Percentiles rank a stretch among this genome's conserved stretches.
phyloP scores from a whole-genome alignment of 2,113 vertebrate species.

The Labeo rohita region DNA sequence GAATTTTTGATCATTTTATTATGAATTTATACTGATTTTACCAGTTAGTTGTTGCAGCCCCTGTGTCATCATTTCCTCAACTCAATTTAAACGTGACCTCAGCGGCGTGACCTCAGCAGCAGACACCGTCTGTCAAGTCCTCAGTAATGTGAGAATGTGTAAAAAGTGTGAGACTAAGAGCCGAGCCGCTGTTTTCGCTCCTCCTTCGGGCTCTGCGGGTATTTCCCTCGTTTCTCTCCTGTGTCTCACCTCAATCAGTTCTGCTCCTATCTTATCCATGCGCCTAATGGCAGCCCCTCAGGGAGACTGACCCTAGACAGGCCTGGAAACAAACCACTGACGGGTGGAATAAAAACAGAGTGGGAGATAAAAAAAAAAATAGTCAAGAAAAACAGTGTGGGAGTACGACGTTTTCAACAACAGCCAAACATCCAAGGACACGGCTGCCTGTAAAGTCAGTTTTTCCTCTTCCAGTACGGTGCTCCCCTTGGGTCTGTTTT shows the following conservation, averaged over 20 bases:
- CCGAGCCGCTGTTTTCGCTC: not conserved
- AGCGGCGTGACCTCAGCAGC: slow-evolving; percentile 1
- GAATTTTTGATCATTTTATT: not conserved
- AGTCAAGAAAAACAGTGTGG: slow-evolving; percentile 43
- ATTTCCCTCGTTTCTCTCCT: slow-evolving; percentile 12
- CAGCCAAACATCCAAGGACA: slow-evolving; percentile 47
- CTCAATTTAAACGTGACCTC: not conserved
- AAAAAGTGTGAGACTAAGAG: slow-evolving; percentile 19
- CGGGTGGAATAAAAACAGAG: slow-evolving; percentile 39
- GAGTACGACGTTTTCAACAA: slow-evolving; percentile 42
- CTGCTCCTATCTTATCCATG: slow-evolving; percentile 54
- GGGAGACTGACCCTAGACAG: slow-evolving; percentile 43
- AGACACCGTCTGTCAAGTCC: slow-evolving; percentile 12
- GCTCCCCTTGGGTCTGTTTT: slow-evolving; percentile 43
- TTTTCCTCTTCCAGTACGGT: slow-evolving; percentile 35
- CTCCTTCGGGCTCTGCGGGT: not conserved
- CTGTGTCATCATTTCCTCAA: not conserved
- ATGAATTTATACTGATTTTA: not conserved
- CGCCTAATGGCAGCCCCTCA: slow-evolving; percentile 30
- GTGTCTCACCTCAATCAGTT: slow-evolving; percentile 20
- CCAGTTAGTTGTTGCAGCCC: not conserved
- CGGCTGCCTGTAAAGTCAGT: slow-evolving; percentile 39
- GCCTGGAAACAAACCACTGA: slow-evolving; percentile 50
- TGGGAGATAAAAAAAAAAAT: slow-evolving; percentile 39
- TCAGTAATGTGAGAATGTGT: slow-evolving; percentile 26